phyloP scores from a whole-genome alignment of 2,113 vertebrate species.

The Cololabis saira region DNA sequence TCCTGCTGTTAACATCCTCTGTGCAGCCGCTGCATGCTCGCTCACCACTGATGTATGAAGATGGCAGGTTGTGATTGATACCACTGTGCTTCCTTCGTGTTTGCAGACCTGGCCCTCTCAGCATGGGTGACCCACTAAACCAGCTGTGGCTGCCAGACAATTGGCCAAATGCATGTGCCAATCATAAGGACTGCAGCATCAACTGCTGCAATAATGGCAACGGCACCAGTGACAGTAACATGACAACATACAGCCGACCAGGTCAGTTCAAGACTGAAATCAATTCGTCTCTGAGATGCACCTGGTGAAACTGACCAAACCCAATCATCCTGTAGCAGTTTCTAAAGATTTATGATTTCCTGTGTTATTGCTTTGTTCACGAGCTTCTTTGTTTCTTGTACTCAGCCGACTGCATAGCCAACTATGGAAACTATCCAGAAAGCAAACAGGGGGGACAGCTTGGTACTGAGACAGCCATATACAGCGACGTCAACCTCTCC shows the following conservation, averaged over 20 bases:
- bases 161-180: constrained; percentile 93
- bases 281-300: background rate
- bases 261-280: constrained; percentile 78
- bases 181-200: constrained; percentile 94
- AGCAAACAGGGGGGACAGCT: constrained; percentile 92
- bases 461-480: constrained; percentile 90
- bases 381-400: constrained; percentile 29
- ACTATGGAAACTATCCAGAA: constrained; percentile 95
- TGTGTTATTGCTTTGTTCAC: constrained; percentile 20
- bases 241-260: constrained; percentile 94
- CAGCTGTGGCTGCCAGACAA: constrained; percentile 95
- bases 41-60: constrained; percentile 2
- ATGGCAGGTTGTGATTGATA: constrained; percentile 59
- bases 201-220: constrained; percentile 92
- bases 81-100: constrained; percentile 38
- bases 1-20: constrained; percentile 5
- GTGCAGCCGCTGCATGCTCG: background rate
- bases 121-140: constrained; percentile 88
- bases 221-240: constrained; percentile 93
- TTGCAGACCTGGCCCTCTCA: constrained; percentile 91
- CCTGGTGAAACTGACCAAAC: background rate
- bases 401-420: constrained; percentile 96
- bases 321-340: background rate
- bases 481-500: constrained; percentile 94
- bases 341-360: constrained; percentile 6